Evolutionary conservation across 2,797 vertebrate species (phyloP), one percentile per base, ranked within the genome.

Genomic region (Nothura maculosa): DNA sequence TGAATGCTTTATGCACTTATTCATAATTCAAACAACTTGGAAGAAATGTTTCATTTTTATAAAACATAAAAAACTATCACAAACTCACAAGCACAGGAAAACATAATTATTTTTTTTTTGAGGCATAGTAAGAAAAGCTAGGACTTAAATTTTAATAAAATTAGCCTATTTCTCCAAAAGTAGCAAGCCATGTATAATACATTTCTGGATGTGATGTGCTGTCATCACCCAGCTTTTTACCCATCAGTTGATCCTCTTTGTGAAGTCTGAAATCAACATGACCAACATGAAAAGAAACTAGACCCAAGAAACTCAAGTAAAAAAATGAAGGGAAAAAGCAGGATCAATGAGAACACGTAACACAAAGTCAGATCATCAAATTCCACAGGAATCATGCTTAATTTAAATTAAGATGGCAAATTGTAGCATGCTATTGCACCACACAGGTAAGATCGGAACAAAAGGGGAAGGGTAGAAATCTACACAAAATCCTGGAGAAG

Each of bases 351-450:
- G 87, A 96, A 87, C 54, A 25, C 61, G 80, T 32, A 55, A 60
- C 3, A 64, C n/a, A 57, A 64, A 94, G 88, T 38, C 69, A 92
- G 88, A 62, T 92, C 90, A 89, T 70, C 68, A 87, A 79, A 94
- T 90, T 92, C 58, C 81, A 73, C 0, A 82, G 89, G 78, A 96
- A 87, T 89, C 86, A 82, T 24, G 78, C 8, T 64, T 64, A 67
- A 89, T 91, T 94, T 83, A 91, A 92, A 96, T 94, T 76, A 93
- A 74, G 75, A 45, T 54, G 90, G 63, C 81, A 90, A 96, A 93
- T 85, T 96, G 75, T 80, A 68, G 80, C 48, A 42, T n/a, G 45
- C 42, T 74, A 57, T 92, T 94, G 88, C 74, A 89, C 78, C 32
- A 21, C 11, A 79, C 64, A 96, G 92, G 87, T 89, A 96, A 80